These are phyloP conservation scores for Salticus scenicus DNA, from an alignment of 2,888 invertebrate species.

Conservation along the genomic window DNA sequence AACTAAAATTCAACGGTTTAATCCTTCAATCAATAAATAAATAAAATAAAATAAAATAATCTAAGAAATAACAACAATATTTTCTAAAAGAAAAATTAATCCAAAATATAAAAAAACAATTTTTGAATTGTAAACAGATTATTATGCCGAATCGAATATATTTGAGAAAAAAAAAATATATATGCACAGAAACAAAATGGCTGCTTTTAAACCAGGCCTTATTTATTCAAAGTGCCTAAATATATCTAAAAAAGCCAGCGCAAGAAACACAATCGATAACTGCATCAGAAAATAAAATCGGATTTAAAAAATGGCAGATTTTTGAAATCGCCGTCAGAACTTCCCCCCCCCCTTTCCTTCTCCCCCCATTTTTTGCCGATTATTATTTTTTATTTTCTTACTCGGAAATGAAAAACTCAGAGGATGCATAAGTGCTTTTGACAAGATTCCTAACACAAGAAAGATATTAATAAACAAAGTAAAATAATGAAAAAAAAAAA, in stretches of 20 bases:
- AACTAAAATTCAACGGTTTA: too few relatives aligned
- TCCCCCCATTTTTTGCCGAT: not conserved
- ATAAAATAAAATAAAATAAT: too few relatives aligned
- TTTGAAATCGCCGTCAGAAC: constrained; percentile 6
- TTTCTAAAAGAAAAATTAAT: too few relatives aligned
- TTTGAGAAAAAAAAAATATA: too few relatives aligned
- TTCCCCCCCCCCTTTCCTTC: constrained; percentile 23
- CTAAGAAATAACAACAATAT: too few relatives aligned
- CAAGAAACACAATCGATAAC: constrained; percentile 39
- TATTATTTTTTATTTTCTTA: not conserved
- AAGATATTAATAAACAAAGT: constrained; percentile 37
- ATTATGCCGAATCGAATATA: too few relatives aligned
- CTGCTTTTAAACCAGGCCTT: not conserved
- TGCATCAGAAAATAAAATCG: constrained; percentile 36
- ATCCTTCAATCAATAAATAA: too few relatives aligned
- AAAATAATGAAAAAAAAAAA: constrained; percentile 43
- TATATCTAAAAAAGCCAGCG: constrained; percentile 6
- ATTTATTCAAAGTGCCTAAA: not conserved
- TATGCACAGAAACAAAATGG: constrained; percentile 12
- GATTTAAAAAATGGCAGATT: constrained; percentile 39
- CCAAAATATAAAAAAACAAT: too few relatives aligned
- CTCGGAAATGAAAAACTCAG: constrained; percentile 37
- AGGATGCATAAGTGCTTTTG: constrained; percentile 48
- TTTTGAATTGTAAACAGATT: too few relatives aligned
- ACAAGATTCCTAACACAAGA: constrained; percentile 24